Evolutionary conservation across 2,113 vertebrate genomes (phyloP), one percentile per base, ranked within the genome.

Genomic region (Dicentrarchus labrax): DNA sequence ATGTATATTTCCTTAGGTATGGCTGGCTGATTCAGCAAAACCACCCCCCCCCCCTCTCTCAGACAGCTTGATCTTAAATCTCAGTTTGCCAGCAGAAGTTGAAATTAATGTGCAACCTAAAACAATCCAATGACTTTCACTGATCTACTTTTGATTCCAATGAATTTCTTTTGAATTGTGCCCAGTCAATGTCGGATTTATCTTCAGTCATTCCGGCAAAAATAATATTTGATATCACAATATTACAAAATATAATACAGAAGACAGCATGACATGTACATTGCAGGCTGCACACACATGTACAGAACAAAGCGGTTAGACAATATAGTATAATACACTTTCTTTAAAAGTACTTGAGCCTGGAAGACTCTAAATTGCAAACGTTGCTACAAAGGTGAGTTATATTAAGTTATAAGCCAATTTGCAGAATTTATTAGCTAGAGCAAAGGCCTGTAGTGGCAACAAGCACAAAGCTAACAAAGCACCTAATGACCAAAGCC

Each of bases 11-110:
- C 22, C 59, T 65, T 48, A 43, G 8, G 17, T 71, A 5, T 9
- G 16, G 16, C 17, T 59, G n/a, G 59, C 73, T 83, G 57, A 77
- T 71, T 64, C 53, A 50, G 69, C 15, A 47, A 57, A 54, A 24
- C 39, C n/a, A n/a, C 47, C 24, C 8, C 3, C 12, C 65, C 24
- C 43, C 16, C 4, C 17, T 50, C 36, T 53, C 7, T 36, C 4
- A 24, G 15, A 7, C 39, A 30, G 15, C 19, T 64, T 41, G 21
- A 77, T 72, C 8, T 39, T 19, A 72, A 45, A 43, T 16, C 2
- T 24, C 15, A n/a, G 75, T 82, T 75, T 53, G 10, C 13, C 38
- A 41, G 19, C 24, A 24, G 38, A 45, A 43, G 53, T 11, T 67
- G 22, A n/a, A 51, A 53, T 22, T 1, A 68, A 15, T n/a, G 16